Conservation (phyloP, 2,797 vertebrate genomes). For the Manis javanica region DNA sequence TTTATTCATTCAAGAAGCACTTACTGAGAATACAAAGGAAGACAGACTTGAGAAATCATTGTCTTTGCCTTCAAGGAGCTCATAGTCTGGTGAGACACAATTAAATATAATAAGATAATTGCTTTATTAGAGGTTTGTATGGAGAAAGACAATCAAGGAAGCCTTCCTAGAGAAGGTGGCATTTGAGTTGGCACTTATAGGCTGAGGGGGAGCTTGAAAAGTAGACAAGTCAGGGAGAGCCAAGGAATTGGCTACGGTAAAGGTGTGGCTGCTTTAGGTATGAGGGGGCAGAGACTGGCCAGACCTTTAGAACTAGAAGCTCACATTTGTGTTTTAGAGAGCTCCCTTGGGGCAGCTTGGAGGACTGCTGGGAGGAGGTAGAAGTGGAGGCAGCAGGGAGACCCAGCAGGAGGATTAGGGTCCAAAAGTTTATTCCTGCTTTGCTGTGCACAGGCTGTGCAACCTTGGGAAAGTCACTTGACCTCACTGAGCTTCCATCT, state of each 20-base stretch:
- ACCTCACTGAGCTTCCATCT: constrained; percentile 32
- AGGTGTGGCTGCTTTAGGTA: neutral
- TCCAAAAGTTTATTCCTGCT: neutral
- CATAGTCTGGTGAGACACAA: constrained; percentile 13
- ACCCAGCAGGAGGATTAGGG: neutral
- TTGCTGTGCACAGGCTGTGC: neutral
- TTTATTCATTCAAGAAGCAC: neutral
- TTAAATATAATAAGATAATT: constrained; percentile 51
- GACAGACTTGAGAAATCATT: constrained; percentile 26
- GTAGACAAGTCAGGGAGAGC: neutral
- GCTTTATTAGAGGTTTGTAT: constrained; percentile 41
- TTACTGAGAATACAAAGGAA: neutral
- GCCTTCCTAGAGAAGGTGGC: constrained; percentile 20
- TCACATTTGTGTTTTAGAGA: neutral
- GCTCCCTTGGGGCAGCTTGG: neutral
- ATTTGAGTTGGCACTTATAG: neutral
- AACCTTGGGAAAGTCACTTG: constrained; percentile 60
- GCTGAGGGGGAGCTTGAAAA: constrained; percentile 21
- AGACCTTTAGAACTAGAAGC: neutral
- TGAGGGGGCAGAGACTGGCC: neutral
- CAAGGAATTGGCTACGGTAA: neutral
- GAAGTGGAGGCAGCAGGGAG: neutral
- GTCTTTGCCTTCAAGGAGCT: constrained; percentile 44
- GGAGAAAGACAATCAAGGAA: constrained; percentile 23
- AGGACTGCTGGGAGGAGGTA: neutral